Conservation (phyloP, 2,113 vertebrate species). For the Macroglossus sobrinus region DNA sequence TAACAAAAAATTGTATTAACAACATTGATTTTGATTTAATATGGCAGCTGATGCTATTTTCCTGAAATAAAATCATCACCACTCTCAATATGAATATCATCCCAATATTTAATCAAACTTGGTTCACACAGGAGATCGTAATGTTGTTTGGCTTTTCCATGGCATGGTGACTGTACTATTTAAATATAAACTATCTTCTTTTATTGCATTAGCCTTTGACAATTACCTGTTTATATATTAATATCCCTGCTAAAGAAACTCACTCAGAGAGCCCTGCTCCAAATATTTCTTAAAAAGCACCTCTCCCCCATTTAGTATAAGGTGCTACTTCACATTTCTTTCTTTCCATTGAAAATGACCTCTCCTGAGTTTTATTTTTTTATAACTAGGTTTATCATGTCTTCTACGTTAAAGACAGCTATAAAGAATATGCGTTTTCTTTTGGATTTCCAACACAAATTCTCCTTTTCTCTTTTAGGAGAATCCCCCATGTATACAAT, state of each 20-base stretch:
- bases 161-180: neutral
- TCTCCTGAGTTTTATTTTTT: neutral
- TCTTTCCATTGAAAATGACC: neutral
- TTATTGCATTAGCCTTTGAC: neutral
- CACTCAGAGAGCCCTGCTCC: neutral
- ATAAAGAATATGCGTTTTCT: neutral
- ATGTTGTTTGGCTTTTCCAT: neutral
- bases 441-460: neutral
- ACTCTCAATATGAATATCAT: neutral
- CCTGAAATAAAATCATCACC: neutral
- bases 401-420: neutral
- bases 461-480: neutral
- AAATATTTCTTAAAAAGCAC: neutral
- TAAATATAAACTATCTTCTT: neutral
- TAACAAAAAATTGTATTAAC: neutral
- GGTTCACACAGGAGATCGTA: neutral
- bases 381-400: neutral
- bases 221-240: neutral
- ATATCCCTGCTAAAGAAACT: neutral
- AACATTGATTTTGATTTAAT: neutral
- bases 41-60: neutral
- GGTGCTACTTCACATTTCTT: neutral
- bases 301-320: neutral
- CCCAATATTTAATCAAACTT: neutral
- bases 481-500: neutral